A percentile compares a stretch with the other conserved stretches of the same genome.
phyloP scores from a whole-genome alignment of 2,797 vertebrate species.

The Schizopygopsis malacanthus region DNA sequence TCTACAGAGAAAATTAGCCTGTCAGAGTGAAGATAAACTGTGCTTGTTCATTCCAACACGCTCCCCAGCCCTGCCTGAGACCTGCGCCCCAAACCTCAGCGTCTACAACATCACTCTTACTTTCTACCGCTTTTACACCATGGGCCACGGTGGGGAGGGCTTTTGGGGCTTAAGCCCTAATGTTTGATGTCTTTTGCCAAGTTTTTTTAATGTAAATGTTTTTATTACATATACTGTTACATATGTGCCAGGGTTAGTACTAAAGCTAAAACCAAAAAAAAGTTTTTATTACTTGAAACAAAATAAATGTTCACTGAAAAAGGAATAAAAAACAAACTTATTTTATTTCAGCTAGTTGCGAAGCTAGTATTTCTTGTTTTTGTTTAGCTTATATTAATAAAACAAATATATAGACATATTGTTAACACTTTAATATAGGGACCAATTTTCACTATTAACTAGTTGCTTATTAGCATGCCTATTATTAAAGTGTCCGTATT shows the following conservation, averaged over 20 bases:
- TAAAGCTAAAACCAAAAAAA: background rate
- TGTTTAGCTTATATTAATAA: background rate
- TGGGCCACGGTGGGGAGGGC: background rate
- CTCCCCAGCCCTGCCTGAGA: conserved; percentile 49
- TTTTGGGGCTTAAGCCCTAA: background rate
- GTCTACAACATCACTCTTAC: conserved; percentile 50
- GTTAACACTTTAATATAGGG: too few relatives aligned
- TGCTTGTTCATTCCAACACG: conserved; percentile 80
- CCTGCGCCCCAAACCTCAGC: conserved; percentile 27
- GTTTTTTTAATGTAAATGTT: too few relatives aligned
- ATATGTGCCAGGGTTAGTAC: background rate
- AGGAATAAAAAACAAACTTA: background rate
- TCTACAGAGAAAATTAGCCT: conserved; percentile 83
- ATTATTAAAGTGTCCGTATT: too few relatives aligned
- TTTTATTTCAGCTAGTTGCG: background rate
- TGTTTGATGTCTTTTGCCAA: background rate
- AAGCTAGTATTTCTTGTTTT: background rate
- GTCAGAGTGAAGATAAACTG: conserved; percentile 77
- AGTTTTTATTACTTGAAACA: background rate
- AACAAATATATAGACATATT: background rate
- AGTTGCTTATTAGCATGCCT: too few relatives aligned
- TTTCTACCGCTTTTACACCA: conserved; percentile 54
- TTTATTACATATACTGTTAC: background rate
- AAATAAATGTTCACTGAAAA: background rate
- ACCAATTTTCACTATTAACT: too few relatives aligned